Percentiles rank a stretch among this genome's conserved stretches.
phyloP scores from a whole-genome alignment of 1,140 invertebrate species.

The Brachionus manjavacas region DNA sequence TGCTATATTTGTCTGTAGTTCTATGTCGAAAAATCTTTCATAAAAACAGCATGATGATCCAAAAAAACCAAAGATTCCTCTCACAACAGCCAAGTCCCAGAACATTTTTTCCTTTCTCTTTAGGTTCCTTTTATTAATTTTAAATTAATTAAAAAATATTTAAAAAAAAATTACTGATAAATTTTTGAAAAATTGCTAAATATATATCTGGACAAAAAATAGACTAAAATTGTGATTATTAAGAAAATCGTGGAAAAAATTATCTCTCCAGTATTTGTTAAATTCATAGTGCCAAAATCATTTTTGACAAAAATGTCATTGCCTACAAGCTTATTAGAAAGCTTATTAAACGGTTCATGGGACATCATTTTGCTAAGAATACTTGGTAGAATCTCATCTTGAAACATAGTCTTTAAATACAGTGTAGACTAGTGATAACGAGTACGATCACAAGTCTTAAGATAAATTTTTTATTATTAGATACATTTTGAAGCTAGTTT shows the following conservation, averaged over 20 bases:
- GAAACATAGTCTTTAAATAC: not conserved
- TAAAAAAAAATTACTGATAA: not conserved
- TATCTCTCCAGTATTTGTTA: not conserved
- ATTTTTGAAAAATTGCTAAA: not conserved
- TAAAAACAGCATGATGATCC: constrained; percentile 47
- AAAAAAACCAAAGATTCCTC: constrained; percentile 49
- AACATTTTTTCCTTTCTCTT: constrained; percentile 51
- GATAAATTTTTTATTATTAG: not conserved
- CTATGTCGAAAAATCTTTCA: constrained; percentile 47
- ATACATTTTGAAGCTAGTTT: not conserved
- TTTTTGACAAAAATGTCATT: constrained; percentile 7
- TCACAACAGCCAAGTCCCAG: constrained; percentile 50
- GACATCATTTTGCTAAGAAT: constrained; percentile 5
- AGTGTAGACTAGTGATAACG: not conserved
- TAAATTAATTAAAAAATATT: not conserved
- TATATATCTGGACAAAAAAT: not conserved
- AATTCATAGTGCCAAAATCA: not conserved
- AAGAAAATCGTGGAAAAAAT: not conserved
- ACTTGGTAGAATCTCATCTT: not conserved
- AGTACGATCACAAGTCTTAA: not conserved
- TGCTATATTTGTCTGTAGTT: constrained; percentile 48
- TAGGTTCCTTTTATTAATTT: constrained; percentile 40
- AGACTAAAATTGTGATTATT: not conserved
- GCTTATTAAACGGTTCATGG: not conserved
- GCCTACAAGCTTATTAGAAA: not conserved